A percentile compares a stretch with the other conserved stretches of the same genome.
These are phyloP conservation scores for Smittia sp. DNA, from an alignment of 2,888 invertebrate genomes.

Conservation along the genomic window DNA sequence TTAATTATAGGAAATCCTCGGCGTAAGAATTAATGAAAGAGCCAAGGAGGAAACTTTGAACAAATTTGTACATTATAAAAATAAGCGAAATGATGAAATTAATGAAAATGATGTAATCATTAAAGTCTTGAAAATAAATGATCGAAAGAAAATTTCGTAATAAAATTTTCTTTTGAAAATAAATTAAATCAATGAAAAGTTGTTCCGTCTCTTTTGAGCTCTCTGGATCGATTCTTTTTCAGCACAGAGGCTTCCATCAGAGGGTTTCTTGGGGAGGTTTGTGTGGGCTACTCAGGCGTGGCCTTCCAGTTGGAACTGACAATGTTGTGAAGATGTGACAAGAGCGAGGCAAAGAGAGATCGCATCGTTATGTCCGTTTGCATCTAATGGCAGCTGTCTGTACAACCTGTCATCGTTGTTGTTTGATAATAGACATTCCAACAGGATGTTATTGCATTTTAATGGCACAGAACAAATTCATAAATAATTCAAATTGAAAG, in stretches of 20 bases:
- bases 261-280: too few relatives aligned
- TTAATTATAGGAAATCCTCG: not conserved
- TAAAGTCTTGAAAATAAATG: not conserved
- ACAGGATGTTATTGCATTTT: slow-evolving; percentile 35
- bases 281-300: too few relatives aligned
- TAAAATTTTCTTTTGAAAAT: slow-evolving; percentile 17
- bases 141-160: not conserved
- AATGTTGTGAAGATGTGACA: too few relatives aligned
- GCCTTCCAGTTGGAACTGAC: too few relatives aligned
- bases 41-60: not conserved
- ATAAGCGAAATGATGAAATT: slow-evolving; percentile 7
- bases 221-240: too few relatives aligned
- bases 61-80: slow-evolving; percentile 8
- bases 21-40: not conserved
- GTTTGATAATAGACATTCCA: slow-evolving; percentile 38
- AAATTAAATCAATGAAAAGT: not conserved
- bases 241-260: too few relatives aligned
- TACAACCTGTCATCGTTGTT: slow-evolving; percentile 11
- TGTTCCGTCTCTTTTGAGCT: too few relatives aligned
- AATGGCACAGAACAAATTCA: slow-evolving; percentile 9
- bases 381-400: not conserved
- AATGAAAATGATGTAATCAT: slow-evolving; percentile 18
- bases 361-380: not conserved
- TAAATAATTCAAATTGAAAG: slow-evolving; percentile 1
- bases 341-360: not conserved